Evolutionary conservation across 2,888 invertebrate genomes (phyloP), one percentile per base, ranked within the genome.

Genomic region (Caenorhabditis macrosperma): DNA sequence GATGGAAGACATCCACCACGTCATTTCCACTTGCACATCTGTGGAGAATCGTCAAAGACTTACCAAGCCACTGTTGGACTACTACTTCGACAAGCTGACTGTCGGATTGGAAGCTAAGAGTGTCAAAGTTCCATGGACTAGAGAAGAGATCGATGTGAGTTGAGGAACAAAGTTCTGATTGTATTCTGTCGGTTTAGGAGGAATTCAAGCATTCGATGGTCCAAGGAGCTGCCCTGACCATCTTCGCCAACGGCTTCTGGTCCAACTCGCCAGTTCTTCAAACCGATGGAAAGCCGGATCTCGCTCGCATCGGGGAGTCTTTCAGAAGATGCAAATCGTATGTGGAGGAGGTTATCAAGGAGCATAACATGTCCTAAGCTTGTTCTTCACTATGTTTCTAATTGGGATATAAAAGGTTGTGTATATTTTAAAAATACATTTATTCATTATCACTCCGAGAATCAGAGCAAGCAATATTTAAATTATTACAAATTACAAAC

Each of bases 21-120:
- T 88, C 12, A 67, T 88, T 3, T 78, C 83, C 6, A 79, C 87
- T 0, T 88, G 88, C 76, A 87, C 87, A 12, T 63, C 82, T n/a
- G 79, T 85, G 24, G 79, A 78, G 20, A 88, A 86, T 66, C 77
- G 84, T 6, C 60, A 76, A 59, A 71, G 22, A 9, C 50, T 84
- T 6, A 80, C 80, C 0, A 69, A 72, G 38, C 78, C 78, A 9
- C 54, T 85, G 4, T 50, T 85, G 44, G 72, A 80, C 38, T 78
- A 84, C 50, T 82, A 82, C 44, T 82, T 81, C 48, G 50, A 72
- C 33, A 50, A 80, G n/a, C 17, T 84, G 26, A 48, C 17, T 20
- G 30, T 48, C 30, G 76, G 61, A 28, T 38, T 82, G 24, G 61
- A 75, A 33, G 66, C 66, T 3, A 78, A 76, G 44, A 76, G 59